Evolutionary conservation across 1,140 invertebrate species (phyloP).

Genomic region (Caenorhabditis inopinata): DNA sequence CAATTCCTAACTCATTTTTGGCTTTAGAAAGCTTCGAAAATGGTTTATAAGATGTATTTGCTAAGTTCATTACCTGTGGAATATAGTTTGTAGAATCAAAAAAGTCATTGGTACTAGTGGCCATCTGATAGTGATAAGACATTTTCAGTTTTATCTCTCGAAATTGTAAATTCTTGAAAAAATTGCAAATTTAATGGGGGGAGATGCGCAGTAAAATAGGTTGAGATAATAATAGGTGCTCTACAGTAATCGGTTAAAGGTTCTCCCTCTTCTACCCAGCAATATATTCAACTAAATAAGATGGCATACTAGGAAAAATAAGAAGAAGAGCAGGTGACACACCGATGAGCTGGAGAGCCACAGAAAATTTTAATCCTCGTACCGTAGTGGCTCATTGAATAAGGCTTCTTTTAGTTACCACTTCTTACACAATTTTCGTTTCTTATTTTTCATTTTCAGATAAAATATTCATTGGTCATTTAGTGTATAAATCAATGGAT

Average conservation of each 20-base stretch:
- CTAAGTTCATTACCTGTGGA: slow-evolving; percentile 1
- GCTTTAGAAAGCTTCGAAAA: too few species aligned
- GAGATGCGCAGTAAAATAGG: background rate
- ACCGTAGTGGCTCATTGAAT: background rate
- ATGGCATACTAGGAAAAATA: background rate
- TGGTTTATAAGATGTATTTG: too few species aligned
- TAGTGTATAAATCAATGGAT: background rate
- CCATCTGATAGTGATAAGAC: slow-evolving; percentile 21
- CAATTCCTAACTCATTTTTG: too few species aligned
- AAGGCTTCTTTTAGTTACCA: background rate
- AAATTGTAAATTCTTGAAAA: too few species aligned
- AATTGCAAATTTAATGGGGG: background rate
- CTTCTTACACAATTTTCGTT: slow-evolving; percentile 6
- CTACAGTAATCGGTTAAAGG: background rate
- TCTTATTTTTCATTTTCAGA: background rate
- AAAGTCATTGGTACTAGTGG: background rate
- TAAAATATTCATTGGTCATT: background rate
- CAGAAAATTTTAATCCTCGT: slow-evolving; percentile 10
- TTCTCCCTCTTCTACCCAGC: background rate
- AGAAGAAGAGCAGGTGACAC: background rate
- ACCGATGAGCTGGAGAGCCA: background rate
- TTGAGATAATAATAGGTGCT: slow-evolving; percentile 22
- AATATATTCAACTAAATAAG: background rate
- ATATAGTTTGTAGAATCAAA: slow-evolving; percentile 5
- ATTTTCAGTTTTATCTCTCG: background rate